Evolutionary conservation across 2,113 vertebrate genomes (phyloP).

Genomic region (Odontesthes bonariensis): DNA sequence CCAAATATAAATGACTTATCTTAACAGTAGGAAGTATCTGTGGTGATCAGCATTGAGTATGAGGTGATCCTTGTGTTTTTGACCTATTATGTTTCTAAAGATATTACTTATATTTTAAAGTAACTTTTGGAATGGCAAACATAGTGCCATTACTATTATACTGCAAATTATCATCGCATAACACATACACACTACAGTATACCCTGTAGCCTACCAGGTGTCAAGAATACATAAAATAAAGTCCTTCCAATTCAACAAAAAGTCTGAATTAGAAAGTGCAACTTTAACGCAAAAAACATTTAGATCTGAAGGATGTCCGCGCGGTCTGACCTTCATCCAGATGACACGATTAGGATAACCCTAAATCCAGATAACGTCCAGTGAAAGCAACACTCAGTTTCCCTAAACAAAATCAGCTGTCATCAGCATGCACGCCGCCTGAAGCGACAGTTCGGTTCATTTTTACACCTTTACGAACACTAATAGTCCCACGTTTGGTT

Average conservation of each 20-base stretch:
- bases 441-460: constrained; percentile 43
- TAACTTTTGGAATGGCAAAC: not conserved
- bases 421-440: constrained; percentile 48
- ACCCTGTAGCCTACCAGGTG: no score
- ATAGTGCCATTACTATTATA: not conserved
- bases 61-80: not conserved
- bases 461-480: constrained; percentile 42
- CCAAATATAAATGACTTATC: no score
- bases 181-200: no score
- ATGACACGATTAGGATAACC: constrained; percentile 43
- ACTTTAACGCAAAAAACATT: constrained; percentile 6
- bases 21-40: not conserved
- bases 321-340: constrained; percentile 66
- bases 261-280: not conserved
- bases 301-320: constrained; percentile 24
- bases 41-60: not conserved
- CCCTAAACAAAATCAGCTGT: constrained; percentile 51
- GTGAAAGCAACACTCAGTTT: constrained; percentile 23
- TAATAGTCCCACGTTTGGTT: constrained; percentile 50
- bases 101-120: not conserved
- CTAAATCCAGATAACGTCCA: constrained; percentile 51
- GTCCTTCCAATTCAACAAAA: no score
- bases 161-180: not conserved
- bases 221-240: no score
- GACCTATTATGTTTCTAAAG: not conserved